Percentiles rank a stretch among this genome's conserved stretches.
phyloP scores from a whole-genome alignment of 92 coral and sea anemone species.

The Zoanthus solanderi region DNA sequence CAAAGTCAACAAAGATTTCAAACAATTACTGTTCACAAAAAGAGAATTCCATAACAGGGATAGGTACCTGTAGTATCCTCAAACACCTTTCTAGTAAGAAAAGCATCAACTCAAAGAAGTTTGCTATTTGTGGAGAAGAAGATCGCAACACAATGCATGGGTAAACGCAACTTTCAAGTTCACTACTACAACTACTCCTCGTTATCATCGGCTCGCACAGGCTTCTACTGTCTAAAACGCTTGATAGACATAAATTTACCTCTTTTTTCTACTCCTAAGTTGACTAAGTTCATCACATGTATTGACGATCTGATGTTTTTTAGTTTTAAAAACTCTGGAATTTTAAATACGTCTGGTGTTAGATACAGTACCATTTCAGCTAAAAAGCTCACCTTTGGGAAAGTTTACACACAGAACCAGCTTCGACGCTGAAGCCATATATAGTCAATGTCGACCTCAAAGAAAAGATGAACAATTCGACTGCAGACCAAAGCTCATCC shows the following conservation, averaged over 20 bases:
- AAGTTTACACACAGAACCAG: neutral
- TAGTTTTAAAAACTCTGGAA: neutral
- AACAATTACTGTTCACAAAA: neutral
- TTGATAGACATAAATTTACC: neutral
- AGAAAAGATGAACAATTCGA: conserved; percentile 19
- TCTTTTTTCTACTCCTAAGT: neutral
- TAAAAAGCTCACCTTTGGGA: neutral
- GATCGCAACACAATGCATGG: neutral
- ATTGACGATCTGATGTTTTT: neutral
- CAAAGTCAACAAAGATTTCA: conserved; percentile 35
- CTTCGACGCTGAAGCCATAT: neutral
- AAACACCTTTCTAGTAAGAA: neutral
- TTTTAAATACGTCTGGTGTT: neutral
- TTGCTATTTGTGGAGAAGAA: neutral
- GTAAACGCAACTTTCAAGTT: neutral
- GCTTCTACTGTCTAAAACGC: neutral
- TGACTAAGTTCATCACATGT: neutral
- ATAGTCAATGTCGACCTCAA: neutral
- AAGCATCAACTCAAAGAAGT: neutral
- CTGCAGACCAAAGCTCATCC: conserved; percentile 46
- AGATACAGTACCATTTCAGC: neutral
- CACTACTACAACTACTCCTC: neutral
- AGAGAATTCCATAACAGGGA: neutral
- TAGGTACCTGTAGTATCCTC: neutral
- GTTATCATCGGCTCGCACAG: neutral